These are phyloP conservation scores for Heliothis virescens DNA, from an alignment of 1,140 invertebrate genomes.

Conservation along the genomic window DNA sequence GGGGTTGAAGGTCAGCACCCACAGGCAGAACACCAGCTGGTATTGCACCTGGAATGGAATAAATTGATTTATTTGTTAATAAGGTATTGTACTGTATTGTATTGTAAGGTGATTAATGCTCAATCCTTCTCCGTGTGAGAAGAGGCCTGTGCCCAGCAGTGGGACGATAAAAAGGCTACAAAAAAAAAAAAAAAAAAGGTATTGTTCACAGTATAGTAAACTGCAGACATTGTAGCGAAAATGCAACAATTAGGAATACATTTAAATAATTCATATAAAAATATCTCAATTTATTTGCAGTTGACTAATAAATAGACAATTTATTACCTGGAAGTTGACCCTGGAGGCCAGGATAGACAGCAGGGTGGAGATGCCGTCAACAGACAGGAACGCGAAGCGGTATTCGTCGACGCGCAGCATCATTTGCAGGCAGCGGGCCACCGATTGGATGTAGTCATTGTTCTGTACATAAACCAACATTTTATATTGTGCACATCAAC, in stretches of 20 bases:
- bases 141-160: no score
- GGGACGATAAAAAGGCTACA: no score
- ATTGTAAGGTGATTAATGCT: no score
- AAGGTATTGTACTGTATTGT: no score
- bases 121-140: no score
- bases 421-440: conserved; percentile 99
- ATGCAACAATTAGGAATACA: no score
- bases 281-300: background rate
- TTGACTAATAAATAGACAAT: background rate
- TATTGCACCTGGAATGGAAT: conserved; percentile 95
- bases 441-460: conserved; percentile 99
- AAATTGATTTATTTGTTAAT: background rate
- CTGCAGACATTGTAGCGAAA: no score
- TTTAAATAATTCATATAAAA: no score
- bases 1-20: conserved; percentile 99
- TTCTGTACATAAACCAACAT: conserved; percentile 87
- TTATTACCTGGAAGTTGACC: conserved; percentile 96
- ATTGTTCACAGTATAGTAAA: no score
- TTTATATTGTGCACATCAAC: background rate
- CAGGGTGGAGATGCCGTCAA: conserved; percentile 97
- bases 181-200: no score
- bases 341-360: conserved; percentile 95
- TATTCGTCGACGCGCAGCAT: conserved; percentile 99
- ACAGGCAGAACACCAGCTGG: conserved; percentile 99
- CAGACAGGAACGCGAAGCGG: conserved; percentile 97